A percentile compares a stretch with the other conserved stretches of the same genome.
Evolutionary conservation across 2,888 invertebrate genomes (phyloP).

Genomic region (Cremastobaeus sp.): DNA sequence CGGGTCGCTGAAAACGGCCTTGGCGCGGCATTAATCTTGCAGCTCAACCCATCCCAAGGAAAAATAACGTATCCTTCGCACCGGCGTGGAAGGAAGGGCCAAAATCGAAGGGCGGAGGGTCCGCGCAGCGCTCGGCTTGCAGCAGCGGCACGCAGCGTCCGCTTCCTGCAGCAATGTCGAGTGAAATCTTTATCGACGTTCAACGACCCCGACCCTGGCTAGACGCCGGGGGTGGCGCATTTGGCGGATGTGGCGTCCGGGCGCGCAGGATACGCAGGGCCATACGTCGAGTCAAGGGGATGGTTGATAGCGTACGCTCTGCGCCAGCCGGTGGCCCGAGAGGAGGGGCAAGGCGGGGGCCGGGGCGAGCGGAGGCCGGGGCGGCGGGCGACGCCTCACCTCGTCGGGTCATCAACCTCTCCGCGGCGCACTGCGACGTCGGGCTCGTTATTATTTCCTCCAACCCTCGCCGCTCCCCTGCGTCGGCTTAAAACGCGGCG

Average conservation of each 20-base stretch:
- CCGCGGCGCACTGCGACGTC: conserved; percentile 76
- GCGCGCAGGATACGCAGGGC: conserved; percentile 58
- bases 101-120: not conserved
- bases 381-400: conserved; percentile 48
- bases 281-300: conserved; percentile 49
- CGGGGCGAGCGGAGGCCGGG: conserved; percentile 10
- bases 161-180: conserved; percentile 68
- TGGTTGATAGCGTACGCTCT: conserved; percentile 54
- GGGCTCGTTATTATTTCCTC: conserved; percentile 72
- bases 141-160: conserved; percentile 52
- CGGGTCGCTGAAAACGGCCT: no score
- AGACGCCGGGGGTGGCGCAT: conserved; percentile 53
- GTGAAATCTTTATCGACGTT: conserved; percentile 79
- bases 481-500: conserved; percentile 55
- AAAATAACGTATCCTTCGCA: conserved; percentile 35
- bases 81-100: conserved; percentile 23
- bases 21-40: conserved; percentile 16
- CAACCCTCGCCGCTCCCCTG: conserved; percentile 47
- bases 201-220: conserved; percentile 78
- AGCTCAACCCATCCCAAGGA: conserved; percentile 7
- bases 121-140: conserved; percentile 7
- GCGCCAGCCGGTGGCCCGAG: conserved; percentile 51
- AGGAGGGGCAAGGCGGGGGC: not conserved
- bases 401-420: conserved; percentile 77
- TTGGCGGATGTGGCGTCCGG: conserved; percentile 55